Evolutionary conservation across 2,113 vertebrate species (phyloP).

Genomic region (Tupaia tana): DNA sequence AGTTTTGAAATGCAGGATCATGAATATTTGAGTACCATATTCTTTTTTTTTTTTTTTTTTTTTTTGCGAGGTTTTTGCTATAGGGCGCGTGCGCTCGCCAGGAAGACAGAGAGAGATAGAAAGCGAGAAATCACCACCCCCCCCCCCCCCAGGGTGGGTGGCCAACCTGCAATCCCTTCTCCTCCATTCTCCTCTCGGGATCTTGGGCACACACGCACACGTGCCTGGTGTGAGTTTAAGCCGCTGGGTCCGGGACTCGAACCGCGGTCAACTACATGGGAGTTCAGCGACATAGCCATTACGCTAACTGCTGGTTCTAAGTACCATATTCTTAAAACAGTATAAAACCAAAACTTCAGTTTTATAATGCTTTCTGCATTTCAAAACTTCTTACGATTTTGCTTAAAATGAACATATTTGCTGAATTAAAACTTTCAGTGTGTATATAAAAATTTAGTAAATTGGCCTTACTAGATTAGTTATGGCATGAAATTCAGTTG

Average conservation of each 20-base stretch:
- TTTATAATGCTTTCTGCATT: slow-evolving; percentile 42
- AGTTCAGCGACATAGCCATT: too few relatives aligned
- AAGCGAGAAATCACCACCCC: too few relatives aligned
- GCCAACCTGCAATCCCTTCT: too few relatives aligned
- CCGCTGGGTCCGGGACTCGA: too few relatives aligned
- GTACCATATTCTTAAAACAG: not conserved
- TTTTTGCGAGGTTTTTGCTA: too few relatives aligned
- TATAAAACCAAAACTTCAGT: not conserved
- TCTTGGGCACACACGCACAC: too few relatives aligned
- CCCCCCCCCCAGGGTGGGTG: too few relatives aligned
- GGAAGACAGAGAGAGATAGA: too few relatives aligned
- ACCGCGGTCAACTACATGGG: too few relatives aligned
- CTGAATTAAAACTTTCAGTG: not conserved
- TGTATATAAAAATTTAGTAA: not conserved
- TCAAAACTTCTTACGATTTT: slow-evolving; percentile 5
- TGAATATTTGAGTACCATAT: slow-evolving; percentile 43
- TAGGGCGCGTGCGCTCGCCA: too few relatives aligned
- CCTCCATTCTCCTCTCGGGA: too few relatives aligned
- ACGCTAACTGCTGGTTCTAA: not conserved
- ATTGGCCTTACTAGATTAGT: not conserved
- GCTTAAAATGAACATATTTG: not conserved
- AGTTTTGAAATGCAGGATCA: slow-evolving; percentile 16
- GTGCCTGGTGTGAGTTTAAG: too few relatives aligned
- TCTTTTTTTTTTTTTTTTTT: not conserved
- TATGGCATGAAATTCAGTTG: not conserved